A percentile compares a stretch with the other conserved stretches of the same genome.
These are phyloP conservation scores for Drosophila subsilvestris DNA, from an alignment of 2,888 invertebrate genomes.

Conservation along the genomic window DNA sequence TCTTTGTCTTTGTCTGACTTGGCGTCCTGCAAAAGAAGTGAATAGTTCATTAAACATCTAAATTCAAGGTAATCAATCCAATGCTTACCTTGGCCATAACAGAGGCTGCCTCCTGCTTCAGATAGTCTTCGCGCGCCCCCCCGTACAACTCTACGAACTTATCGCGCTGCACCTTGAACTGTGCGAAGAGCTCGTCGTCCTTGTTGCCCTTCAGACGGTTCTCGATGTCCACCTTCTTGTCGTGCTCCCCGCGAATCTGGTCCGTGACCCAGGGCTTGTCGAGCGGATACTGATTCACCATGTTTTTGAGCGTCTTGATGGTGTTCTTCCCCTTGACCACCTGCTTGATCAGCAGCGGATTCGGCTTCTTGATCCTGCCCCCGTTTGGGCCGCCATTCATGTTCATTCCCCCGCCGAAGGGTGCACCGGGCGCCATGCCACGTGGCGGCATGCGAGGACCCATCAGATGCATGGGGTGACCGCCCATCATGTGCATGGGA, in stretches of 20 bases:
- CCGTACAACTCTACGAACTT: constrained; percentile 86
- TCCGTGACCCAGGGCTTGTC: constrained; percentile 87
- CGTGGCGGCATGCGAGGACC: constrained; percentile 67
- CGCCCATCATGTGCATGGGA: constrained; percentile 65
- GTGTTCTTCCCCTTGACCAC: constrained; percentile 77
- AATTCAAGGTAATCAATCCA: not conserved
- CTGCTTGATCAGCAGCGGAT: constrained; percentile 73
- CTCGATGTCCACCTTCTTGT: constrained; percentile 85
- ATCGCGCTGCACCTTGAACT: constrained; percentile 86
- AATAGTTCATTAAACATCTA: too few relatives aligned
- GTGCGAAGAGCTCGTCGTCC: constrained; percentile 85
- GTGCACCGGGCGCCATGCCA: constrained; percentile 59
- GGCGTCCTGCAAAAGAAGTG: constrained; percentile 83
- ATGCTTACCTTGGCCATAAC: constrained; percentile 81
- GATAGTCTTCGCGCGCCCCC: constrained; percentile 85
- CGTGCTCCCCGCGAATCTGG: constrained; percentile 85
- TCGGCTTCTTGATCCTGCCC: constrained; percentile 80
- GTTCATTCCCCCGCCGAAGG: constrained; percentile 50
- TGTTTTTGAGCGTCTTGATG: constrained; percentile 82
- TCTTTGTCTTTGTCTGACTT: constrained; percentile 82
- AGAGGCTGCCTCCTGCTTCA: constrained; percentile 84
- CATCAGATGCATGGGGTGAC: constrained; percentile 66
- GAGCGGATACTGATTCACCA: constrained; percentile 84
- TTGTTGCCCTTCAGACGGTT: constrained; percentile 84
- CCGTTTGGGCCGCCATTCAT: constrained; percentile 66